These are phyloP conservation scores for Crossocerus cetratus DNA, from an alignment of 2,888 invertebrate species.

Conservation along the genomic window DNA sequence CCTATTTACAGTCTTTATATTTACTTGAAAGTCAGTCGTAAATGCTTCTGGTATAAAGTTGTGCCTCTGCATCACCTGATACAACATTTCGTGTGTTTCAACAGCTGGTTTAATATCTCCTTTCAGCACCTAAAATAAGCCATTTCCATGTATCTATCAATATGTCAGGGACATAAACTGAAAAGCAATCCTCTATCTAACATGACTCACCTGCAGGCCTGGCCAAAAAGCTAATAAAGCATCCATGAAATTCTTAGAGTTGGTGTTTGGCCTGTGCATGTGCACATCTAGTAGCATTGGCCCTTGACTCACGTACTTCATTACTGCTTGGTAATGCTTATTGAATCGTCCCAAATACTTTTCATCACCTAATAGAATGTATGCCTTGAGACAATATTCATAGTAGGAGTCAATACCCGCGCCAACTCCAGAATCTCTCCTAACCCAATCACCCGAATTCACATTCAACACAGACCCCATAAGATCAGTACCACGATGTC, in stretches of 20 bases:
- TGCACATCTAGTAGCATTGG: constrained; percentile 97
- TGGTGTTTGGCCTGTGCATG: constrained; percentile 96
- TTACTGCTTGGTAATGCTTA: constrained; percentile 95
- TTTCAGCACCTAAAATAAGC: constrained; percentile 80
- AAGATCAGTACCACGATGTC: constrained; percentile 93
- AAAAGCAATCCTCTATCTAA: background rate
- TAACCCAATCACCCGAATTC: constrained; percentile 98
- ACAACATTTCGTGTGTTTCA: constrained; percentile 99
- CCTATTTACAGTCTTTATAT: background rate
- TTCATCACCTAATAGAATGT: constrained; percentile 94
- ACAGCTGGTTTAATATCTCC: constrained; percentile 98
- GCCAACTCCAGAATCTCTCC: constrained; percentile 98
- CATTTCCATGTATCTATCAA: constrained; percentile 8
- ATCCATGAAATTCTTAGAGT: constrained; percentile 98
- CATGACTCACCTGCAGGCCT: constrained; percentile 90
- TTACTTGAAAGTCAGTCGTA: constrained; percentile 94
- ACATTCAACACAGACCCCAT: constrained; percentile 99
- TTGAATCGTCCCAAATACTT: constrained; percentile 96
- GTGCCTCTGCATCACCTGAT: constrained; percentile 98
- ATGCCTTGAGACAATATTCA: constrained; percentile 98
- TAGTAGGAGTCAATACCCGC: constrained; percentile 99
- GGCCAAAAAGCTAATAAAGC: constrained; percentile 99
- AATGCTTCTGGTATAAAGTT: constrained; percentile 99
- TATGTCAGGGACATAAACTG: too few relatives aligned
- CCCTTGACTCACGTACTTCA: constrained; percentile 98